These are phyloP conservation scores for Tolmerus cingulatus DNA, from an alignment of 2,888 invertebrate genomes.

Conservation along the genomic window DNA sequence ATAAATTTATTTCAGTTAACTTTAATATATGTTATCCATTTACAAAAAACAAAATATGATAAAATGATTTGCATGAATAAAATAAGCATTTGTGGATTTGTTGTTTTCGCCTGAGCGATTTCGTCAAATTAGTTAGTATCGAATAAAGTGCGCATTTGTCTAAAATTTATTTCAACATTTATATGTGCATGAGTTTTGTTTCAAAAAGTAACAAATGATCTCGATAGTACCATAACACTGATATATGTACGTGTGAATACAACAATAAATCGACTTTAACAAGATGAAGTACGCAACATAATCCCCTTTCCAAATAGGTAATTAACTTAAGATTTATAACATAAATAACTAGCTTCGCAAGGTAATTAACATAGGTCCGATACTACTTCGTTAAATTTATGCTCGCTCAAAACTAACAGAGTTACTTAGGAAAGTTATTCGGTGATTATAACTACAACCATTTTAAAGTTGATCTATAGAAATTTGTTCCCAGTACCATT, in stretches of 20 bases:
- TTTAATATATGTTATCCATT: too few relatives aligned
- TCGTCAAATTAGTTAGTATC: too few relatives aligned
- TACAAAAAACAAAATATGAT: too few relatives aligned
- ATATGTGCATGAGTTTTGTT: neutral
- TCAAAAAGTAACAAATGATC: neutral
- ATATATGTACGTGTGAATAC: neutral
- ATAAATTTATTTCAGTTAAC: too few relatives aligned
- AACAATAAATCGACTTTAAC: neutral
- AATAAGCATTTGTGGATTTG: too few relatives aligned
- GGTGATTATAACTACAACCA: neutral
- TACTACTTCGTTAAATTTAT: neutral
- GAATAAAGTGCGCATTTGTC: too few relatives aligned
- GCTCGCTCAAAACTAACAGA: too few relatives aligned
- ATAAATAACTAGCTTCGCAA: neutral
- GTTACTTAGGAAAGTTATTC: neutral
- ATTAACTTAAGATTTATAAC: neutral
- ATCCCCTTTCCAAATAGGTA: neutral
- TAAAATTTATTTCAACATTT: too few relatives aligned
- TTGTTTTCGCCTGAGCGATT: too few relatives aligned
- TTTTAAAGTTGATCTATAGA: neutral
- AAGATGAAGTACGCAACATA: neutral
- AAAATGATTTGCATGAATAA: too few relatives aligned
- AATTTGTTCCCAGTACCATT: neutral
- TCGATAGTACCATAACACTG: neutral
- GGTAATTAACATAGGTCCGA: neutral